phyloP scores from a whole-genome alignment of 2,113 vertebrate species.

The Perca schrenkii region DNA sequence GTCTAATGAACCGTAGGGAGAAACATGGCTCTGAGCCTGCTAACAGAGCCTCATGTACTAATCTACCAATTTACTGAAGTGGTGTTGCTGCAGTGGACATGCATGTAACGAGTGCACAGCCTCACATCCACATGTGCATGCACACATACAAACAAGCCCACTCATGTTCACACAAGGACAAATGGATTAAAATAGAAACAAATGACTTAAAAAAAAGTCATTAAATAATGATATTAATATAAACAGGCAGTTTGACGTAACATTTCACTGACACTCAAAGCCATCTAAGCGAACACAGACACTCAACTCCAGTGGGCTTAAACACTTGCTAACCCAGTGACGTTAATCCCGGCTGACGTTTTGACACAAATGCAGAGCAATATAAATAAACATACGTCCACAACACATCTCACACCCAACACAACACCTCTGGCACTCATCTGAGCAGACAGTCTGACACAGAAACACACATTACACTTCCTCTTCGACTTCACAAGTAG shows the following conservation, averaged over 20 bases:
- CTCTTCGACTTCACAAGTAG: constrained; percentile 13
- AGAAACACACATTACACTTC: constrained; percentile 43
- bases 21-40: constrained; percentile 50
- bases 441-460: constrained; percentile 54
- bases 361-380: constrained; percentile 58
- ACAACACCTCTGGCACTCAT: constrained; percentile 48
- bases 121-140: neutral
- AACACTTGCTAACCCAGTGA: constrained; percentile 51
- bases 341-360: constrained; percentile 62
- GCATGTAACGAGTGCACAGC: constrained; percentile 15
- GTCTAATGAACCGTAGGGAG: constrained; percentile 66
- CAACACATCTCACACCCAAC: constrained; percentile 42
- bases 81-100: neutral
- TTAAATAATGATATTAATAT: constrained; percentile 53
- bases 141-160: constrained; percentile 4
- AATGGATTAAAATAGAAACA: constrained; percentile 22
- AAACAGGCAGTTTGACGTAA: constrained; percentile 43
- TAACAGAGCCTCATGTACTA: constrained; percentile 43
- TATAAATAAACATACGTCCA: constrained; percentile 69
- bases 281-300: constrained; percentile 34
- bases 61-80: constrained; percentile 18
- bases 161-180: neutral
- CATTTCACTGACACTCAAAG: constrained; percentile 56
- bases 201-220: constrained; percentile 29
- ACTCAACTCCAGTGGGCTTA: constrained; percentile 20